These are phyloP conservation scores for Glossosoma conforme DNA, from an alignment of 1,140 invertebrate genomes.

Conservation along the genomic window DNA sequence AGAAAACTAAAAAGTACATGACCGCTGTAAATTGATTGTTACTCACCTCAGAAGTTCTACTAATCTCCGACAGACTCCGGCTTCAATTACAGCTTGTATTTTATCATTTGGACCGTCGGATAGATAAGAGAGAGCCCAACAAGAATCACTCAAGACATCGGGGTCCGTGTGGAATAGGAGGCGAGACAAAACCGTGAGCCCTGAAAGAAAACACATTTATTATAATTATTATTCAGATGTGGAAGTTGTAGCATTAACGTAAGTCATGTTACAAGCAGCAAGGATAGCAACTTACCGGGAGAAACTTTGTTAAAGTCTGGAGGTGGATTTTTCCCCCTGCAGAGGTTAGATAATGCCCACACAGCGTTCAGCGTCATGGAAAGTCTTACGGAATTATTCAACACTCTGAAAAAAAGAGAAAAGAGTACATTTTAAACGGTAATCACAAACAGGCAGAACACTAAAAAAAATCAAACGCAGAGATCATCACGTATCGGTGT, in stretches of 20 bases:
- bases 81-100: slow-evolving; percentile 96
- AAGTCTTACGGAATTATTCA: slow-evolving; percentile 75
- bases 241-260: background rate
- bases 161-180: slow-evolving; percentile 85
- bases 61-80: slow-evolving; percentile 88
- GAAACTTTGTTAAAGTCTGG: slow-evolving; percentile 87
- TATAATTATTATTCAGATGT: too few relatives aligned
- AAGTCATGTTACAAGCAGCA: background rate
- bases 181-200: slow-evolving; percentile 81
- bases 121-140: slow-evolving; percentile 92
- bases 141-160: slow-evolving; percentile 91
- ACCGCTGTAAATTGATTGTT: too few relatives aligned
- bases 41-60: slow-evolving; percentile 90
- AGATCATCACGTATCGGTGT: background rate
- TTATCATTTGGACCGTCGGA: slow-evolving; percentile 97
- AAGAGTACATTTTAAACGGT: too few relatives aligned
- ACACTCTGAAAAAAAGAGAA: slow-evolving; percentile 58
- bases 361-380: slow-evolving; percentile 97
- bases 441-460: too few relatives aligned
- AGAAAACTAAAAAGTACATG: slow-evolving; percentile 13
- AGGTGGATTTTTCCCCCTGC: slow-evolving; percentile 94
- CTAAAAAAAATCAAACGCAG: background rate
- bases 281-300: slow-evolving; percentile 38
- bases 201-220: slow-evolving; percentile 43
- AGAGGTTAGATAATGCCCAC: slow-evolving; percentile 95